Conservation (phyloP, 2,797 vertebrate species). For the Rhinichthys osculus region DNA sequence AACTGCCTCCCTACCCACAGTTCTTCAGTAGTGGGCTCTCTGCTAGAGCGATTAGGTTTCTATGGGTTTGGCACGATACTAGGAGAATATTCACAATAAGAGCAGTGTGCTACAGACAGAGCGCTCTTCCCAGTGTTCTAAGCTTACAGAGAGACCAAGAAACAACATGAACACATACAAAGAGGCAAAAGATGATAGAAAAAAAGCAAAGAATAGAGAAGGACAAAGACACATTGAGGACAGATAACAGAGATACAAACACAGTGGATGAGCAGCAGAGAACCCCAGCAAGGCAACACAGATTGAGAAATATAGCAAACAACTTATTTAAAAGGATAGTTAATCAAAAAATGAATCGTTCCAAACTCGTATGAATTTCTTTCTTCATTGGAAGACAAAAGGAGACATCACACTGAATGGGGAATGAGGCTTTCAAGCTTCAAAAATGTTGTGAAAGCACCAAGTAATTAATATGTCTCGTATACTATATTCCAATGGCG, state of each 20-base stretch:
- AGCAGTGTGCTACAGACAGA: constrained; percentile 68
- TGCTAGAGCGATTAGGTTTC: constrained; percentile 78
- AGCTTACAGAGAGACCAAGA: constrained; percentile 33
- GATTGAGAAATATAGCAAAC: background rate
- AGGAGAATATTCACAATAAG: constrained; percentile 74
- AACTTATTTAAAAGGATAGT: background rate
- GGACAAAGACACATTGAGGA: constrained; percentile 45
- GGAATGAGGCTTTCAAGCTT: background rate
- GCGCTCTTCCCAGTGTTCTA: constrained; percentile 52
- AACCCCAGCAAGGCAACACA: background rate
- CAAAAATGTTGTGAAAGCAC: background rate
- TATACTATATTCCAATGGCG: background rate
- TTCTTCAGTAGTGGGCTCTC: constrained; percentile 67
- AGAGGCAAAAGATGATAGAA: constrained; percentile 29
- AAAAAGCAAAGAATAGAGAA: constrained; percentile 26
- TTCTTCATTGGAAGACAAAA: background rate
- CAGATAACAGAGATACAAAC: constrained; percentile 30
- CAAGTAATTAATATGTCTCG: background rate
- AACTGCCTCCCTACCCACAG: constrained; percentile 26
- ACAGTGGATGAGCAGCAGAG: background rate
- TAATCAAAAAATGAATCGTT: background rate
- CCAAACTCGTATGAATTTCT: background rate
- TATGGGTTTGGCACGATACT: constrained; percentile 74
- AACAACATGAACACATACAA: constrained; percentile 41
- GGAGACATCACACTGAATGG: background rate